These are phyloP conservation scores for Cossypha niveicapilla DNA, from an alignment of 2,797 vertebrate genomes.

Conservation along the genomic window DNA sequence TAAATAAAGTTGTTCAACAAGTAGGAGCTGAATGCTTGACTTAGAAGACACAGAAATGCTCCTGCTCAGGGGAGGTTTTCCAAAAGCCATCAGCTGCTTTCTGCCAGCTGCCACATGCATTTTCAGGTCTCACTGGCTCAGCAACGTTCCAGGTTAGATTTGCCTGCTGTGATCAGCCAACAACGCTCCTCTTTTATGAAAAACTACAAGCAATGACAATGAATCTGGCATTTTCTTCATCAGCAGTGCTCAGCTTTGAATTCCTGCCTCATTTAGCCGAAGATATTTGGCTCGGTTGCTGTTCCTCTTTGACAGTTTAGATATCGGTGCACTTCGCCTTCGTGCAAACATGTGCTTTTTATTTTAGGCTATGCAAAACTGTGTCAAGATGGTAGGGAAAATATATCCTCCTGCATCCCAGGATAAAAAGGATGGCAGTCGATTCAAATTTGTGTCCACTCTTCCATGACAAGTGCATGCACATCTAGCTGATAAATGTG, in stretches of 20 bases:
- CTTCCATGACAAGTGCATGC: background rate
- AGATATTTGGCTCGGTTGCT: constrained; percentile 53
- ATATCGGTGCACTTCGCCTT: background rate
- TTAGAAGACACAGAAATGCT: constrained; percentile 31
- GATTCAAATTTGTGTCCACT: background rate
- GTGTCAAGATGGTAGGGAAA: background rate
- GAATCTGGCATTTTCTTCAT: constrained; percentile 12
- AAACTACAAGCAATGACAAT: background rate
- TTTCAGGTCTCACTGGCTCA: constrained; percentile 4
- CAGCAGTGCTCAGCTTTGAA: background rate
- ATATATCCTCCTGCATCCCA: background rate
- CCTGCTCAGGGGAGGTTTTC: constrained; percentile 28
- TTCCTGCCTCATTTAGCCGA: constrained; percentile 46
- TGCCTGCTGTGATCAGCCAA: background rate
- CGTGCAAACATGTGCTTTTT: constrained; percentile 41
- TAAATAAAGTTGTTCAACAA: background rate
- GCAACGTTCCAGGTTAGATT: constrained; percentile 11
- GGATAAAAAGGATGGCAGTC: background rate
- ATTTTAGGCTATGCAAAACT: constrained; percentile 39
- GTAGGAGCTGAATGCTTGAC: constrained; percentile 22
- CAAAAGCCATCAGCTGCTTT: constrained; percentile 18
- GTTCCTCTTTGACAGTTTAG: constrained; percentile 20
- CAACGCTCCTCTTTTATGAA: background rate
- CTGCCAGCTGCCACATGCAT: background rate
- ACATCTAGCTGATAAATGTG: background rate